Evolutionary conservation across 2,113 vertebrate species (phyloP), one percentile per base, ranked within the genome.

Genomic region (Tetraodon nigroviridis): DNA sequence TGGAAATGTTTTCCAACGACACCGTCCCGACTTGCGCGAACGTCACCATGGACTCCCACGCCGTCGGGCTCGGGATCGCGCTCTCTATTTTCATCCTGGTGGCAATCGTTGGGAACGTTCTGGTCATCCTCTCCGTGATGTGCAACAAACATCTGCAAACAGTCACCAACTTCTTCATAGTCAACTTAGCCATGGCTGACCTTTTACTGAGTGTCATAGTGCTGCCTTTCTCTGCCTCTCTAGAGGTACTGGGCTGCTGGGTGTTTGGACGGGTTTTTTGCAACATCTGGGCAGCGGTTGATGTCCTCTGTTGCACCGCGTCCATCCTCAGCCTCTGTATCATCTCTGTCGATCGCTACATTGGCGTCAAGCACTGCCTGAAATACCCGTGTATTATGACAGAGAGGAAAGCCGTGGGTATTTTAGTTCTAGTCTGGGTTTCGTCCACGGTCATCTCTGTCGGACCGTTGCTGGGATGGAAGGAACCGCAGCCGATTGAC

Each of bases 321-420:
- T 99, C 96, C 75, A 99, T 99, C 86, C 94, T 99, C 85, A 99
- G 97, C 88, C 89, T 99, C 41, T 99, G 97, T 80, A 90, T 96
- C 75, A 99, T 99, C 86, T 99, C 97, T 0, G 89, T 99, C 79
- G 97, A 99, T 89, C 89, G 97, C 3, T 99, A 99, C 73, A 94
- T 99, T 0, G 97, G 96, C 0, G 97, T 99, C 2, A 96, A 96
- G 69, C 83, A 98, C 90, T 98, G 96, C 15, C 91, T 99, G 18
- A 95, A 95, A 78, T 99, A 99, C 88, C 97, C 97, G 0, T 89
- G 93, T 13, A 99, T 99, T 51, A 96, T 99, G 95, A 99, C 97
- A 0, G 95, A 98, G 83, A 91, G 85, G 83, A 95, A 92, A 75
- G 97, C 96, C 0, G 93, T 91, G 1, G 87, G 90, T 61, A 94